Base-by-base conservation (phyloP, 2,797 vertebrate species). In the Kryptolebias ocellatus region DNA sequence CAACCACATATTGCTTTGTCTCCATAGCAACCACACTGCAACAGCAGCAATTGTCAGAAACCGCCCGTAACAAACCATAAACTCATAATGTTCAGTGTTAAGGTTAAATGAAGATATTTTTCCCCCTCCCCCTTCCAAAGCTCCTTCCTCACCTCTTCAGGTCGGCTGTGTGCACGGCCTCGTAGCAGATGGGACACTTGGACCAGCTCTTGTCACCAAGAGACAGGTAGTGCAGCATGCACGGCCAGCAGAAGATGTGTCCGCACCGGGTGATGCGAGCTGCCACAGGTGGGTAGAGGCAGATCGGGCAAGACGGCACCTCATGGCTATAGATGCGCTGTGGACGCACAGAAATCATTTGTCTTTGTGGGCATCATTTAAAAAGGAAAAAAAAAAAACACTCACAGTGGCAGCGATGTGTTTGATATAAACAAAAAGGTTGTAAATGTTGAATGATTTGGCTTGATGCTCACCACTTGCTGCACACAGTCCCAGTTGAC, bases 401-500 rank as follows among this genome's bases (percentile, higher is more conserved):
- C 11, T 10, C 11, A 20, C 5, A 11, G 14, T 15, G 11, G 20
- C 15, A 24, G 10, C 2, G 27, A 14, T 0, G 16, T 31, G 1
- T n/a, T 14, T 44, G 31, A 39, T 14, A 7, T 3, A 7, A 16
- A 34, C 4, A 57, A 18, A 39, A 20, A 10, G 34, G 14, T 12
- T 10, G 28, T 28, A 24, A 5, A 14, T 28, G 12, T 15, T 8
- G 54, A 15, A 6, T 5, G 31, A 44, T n/a, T 16, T 24, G 20
- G 20, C 20, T 24, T 14, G 27, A 12, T 8, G 64, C 96, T 95
- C 79, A 99, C 98, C 96, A 99, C 98, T 95, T 99, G 98, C 89
- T 99, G 95, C 93, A 99, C 97, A 90, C 95, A 98, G 92, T 99
- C 97, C 98, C 98, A 99, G 94, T 95, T 97, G 87, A 99, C 98